Evolutionary conservation across 92 coral and sea anemone genomes (phyloP).

Genomic region (Chrysogorgia sp.): DNA sequence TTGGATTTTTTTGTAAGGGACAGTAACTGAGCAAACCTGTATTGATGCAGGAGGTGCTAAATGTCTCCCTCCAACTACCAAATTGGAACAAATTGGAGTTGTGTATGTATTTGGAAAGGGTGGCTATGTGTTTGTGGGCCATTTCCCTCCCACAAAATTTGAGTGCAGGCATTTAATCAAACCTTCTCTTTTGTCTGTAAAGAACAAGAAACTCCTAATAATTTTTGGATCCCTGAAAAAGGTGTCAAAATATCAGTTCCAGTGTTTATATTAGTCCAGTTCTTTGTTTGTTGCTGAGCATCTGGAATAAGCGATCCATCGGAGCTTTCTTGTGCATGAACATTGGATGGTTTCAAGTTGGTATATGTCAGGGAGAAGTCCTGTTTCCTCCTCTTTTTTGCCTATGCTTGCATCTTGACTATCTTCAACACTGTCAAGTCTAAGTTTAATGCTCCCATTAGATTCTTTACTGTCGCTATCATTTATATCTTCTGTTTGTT

Average conservation of each 20-base stretch:
- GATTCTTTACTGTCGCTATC: slow-evolving; percentile 44
- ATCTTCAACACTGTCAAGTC: slow-evolving; percentile 84
- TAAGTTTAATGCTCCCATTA: slow-evolving; percentile 65
- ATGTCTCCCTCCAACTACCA: too few species aligned
- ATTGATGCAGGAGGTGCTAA: too few species aligned
- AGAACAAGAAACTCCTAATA: slow-evolving; percentile 19
- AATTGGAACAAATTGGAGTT: too few species aligned
- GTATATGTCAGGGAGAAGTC: slow-evolving; percentile 41
- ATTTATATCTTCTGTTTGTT: not conserved
- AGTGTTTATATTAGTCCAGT: not conserved
- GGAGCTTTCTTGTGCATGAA: not conserved
- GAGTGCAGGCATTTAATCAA: too few species aligned
- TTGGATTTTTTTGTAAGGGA: not conserved
- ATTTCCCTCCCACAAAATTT: too few species aligned
- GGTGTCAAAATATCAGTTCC: slow-evolving; percentile 23
- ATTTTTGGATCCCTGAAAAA: slow-evolving; percentile 19
- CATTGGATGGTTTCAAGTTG: slow-evolving; percentile 27
- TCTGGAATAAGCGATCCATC: not conserved
- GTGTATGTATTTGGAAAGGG: too few species aligned
- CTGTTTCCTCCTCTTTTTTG: slow-evolving; percentile 27
- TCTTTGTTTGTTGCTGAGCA: slow-evolving; percentile 11
- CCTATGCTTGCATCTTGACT: slow-evolving; percentile 50
- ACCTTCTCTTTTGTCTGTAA: slow-evolving; percentile 8
- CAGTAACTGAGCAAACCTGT: not conserved
- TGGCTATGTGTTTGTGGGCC: not conserved